Evolutionary conservation across 2,888 invertebrate species (phyloP).

Genomic region (Polydesmus complanatus): DNA sequence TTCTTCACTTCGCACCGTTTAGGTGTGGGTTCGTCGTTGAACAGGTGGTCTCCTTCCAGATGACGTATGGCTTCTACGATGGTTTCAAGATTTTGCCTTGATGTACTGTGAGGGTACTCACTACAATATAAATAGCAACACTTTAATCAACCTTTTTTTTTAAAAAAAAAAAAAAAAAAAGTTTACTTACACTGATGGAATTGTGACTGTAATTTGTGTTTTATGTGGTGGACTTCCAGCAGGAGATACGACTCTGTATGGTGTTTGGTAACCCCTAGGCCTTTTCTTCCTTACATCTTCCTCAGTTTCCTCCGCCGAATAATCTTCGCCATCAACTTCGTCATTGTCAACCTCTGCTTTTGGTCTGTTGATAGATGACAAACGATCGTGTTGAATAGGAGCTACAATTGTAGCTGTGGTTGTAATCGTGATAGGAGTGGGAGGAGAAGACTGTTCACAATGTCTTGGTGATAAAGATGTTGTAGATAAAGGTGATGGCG

Average conservation of each 20-base stretch:
- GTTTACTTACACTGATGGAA: neutral
- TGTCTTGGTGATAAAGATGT: neutral
- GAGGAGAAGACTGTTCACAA: neutral
- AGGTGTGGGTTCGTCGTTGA: constrained; percentile 46
- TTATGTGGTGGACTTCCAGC: neutral
- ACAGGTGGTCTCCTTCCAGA: constrained; percentile 87
- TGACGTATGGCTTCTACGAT: constrained; percentile 97
- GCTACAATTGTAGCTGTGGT: neutral
- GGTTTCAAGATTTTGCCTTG: constrained; percentile 89
- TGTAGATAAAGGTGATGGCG: neutral
- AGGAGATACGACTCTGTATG: neutral
- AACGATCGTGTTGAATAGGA: neutral
- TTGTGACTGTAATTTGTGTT: neutral
- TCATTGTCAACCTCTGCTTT: neutral
- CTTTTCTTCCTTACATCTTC: neutral
- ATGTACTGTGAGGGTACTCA: constrained; percentile 40
- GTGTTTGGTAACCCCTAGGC: neutral
- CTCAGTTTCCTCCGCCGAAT: neutral
- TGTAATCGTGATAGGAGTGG: neutral
- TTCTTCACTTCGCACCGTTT: neutral
- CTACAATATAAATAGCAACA: neutral
- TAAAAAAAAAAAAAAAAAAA: neutral
- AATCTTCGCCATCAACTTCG: neutral
- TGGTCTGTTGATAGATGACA: neutral
- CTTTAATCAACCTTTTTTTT: neutral